phyloP scores from a whole-genome alignment of 2,888 invertebrate species.

The Ceriagrion tenellum region DNA sequence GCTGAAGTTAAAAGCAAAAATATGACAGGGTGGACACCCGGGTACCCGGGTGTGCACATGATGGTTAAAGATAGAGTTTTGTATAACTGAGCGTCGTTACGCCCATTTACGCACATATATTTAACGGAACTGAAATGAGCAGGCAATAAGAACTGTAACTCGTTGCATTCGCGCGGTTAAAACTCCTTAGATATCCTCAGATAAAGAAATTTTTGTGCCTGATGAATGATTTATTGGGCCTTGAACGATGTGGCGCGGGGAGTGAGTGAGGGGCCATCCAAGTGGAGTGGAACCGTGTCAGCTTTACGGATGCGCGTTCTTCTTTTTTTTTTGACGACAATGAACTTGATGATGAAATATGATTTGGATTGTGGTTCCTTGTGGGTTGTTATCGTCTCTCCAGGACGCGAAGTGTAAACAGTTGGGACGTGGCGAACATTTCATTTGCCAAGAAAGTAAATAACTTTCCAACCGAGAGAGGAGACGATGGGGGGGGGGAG shows the following conservation, averaged over 20 bases:
- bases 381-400: not conserved
- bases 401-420: slow-evolving; percentile 9
- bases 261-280: not conserved
- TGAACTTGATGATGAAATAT: slow-evolving; percentile 36
- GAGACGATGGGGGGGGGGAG: not conserved
- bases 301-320: not conserved
- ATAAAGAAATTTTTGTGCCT: not conserved
- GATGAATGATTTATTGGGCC: not conserved
- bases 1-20: no score
- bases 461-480: not conserved
- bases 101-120: no score
- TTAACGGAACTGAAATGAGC: no score
- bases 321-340: not conserved
- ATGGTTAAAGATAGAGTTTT: no score
- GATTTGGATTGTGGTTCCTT: slow-evolving; percentile 1
- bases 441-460: slow-evolving; percentile 39
- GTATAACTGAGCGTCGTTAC: no score
- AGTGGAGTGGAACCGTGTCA: not conserved
- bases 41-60: no score
- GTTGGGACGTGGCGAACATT: slow-evolving; percentile 5
- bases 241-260: not conserved
- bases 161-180: not conserved
- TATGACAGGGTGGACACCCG: no score
- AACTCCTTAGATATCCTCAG: not conserved
- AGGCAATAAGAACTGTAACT: no score